phyloP scores from a whole-genome alignment of 2,888 invertebrate species.

The Achlya flavicornis region DNA sequence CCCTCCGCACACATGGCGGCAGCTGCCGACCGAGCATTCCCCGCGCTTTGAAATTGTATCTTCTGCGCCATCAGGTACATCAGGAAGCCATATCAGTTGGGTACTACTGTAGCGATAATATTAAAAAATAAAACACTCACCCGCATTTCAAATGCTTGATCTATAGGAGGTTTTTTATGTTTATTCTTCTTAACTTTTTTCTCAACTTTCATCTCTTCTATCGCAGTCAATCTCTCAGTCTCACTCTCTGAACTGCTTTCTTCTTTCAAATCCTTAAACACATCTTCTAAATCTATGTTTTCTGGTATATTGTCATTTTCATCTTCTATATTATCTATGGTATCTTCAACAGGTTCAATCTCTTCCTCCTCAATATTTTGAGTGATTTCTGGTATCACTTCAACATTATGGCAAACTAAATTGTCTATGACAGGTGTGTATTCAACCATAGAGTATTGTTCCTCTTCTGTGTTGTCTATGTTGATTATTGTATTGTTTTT shows the following conservation, averaged over 20 bases:
- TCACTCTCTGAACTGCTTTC: constrained; percentile 11
- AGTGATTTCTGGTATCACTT: not conserved
- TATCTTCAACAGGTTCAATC: not conserved
- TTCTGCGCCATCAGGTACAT: too few relatives aligned
- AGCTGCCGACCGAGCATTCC: too few relatives aligned
- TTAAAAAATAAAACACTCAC: too few relatives aligned
- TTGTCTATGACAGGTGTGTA: not conserved
- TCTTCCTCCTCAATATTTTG: not conserved
- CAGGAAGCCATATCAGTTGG: too few relatives aligned
- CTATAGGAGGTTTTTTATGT: too few relatives aligned
- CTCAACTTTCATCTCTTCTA: not conserved
- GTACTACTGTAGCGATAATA: too few relatives aligned
- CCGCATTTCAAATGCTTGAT: not conserved
- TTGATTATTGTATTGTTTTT: not conserved
- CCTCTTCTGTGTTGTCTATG: not conserved
- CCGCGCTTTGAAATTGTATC: too few relatives aligned
- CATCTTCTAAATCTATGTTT: constrained; percentile 19
- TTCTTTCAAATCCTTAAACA: constrained; percentile 24
- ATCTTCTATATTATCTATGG: not conserved
- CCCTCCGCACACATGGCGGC: too few relatives aligned
- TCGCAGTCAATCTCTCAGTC: too few relatives aligned
- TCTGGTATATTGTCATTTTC: not conserved
- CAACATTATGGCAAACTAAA: constrained; percentile 15
- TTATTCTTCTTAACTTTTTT: too few relatives aligned
- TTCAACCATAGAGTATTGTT: not conserved